These are phyloP conservation scores for Gopherus flavomarginatus DNA, from an alignment of 2,113 vertebrate species.

Conservation along the genomic window DNA sequence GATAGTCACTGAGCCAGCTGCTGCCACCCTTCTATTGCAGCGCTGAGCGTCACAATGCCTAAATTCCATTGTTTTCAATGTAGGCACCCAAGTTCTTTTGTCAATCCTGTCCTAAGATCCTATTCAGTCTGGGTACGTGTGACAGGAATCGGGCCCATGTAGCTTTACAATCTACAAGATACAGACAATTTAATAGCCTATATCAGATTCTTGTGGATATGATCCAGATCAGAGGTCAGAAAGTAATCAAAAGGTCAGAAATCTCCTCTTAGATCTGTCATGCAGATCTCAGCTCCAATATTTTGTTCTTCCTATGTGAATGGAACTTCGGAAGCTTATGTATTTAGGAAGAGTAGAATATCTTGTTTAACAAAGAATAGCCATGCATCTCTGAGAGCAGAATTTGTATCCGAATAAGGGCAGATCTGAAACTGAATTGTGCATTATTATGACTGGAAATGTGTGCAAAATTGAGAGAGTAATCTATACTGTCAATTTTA, in stretches of 20 bases:
- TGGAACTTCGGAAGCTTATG: conserved; percentile 54
- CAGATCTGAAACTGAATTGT: conserved; percentile 46
- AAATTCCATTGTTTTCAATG: neutral
- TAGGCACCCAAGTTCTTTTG: neutral
- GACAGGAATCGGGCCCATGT: neutral
- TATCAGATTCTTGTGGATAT: neutral
- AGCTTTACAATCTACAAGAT: neutral
- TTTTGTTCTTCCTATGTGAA: conserved; percentile 47
- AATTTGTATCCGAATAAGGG: conserved; percentile 61
- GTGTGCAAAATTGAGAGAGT: conserved; percentile 43
- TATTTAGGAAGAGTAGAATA: conserved; percentile 56
- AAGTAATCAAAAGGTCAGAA: neutral
- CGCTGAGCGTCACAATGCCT: neutral
- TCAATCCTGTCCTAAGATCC: neutral
- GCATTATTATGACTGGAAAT: conserved; percentile 47
- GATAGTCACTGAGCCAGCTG: neutral
- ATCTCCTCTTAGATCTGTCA: conserved; percentile 46
- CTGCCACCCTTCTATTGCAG: neutral
- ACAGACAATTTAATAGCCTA: neutral
- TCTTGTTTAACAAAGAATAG: conserved; percentile 69
- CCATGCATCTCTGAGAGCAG: conserved; percentile 46
- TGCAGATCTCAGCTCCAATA: conserved; percentile 43
- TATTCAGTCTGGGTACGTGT: neutral
- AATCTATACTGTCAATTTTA: conserved; percentile 56
- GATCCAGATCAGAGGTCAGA: neutral